Base-by-base conservation (phyloP, 2,888 invertebrate genomes). In the Caenorhabditis sp. region DNA sequence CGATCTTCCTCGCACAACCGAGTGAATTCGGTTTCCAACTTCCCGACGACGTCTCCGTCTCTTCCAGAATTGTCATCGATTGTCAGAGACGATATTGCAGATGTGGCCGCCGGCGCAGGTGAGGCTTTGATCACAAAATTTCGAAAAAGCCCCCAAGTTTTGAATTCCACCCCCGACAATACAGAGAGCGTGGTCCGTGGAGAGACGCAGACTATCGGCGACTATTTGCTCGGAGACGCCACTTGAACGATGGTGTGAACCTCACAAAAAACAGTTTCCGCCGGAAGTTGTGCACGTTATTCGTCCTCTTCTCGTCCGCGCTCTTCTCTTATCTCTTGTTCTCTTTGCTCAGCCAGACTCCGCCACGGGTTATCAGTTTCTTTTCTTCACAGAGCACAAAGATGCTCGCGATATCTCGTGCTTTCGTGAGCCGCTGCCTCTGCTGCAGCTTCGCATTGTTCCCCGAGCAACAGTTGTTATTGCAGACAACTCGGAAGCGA, bases 61-160 rank as follows among this genome's bases (percentile, higher is more conserved):
- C 70, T 81, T 15, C 81, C 81, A 27, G 81, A 81, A 32, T 50
- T 75, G 13, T 68, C 75, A 4, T 62, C 68, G n/a, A 62, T 75
- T 37, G 27, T 52, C 6, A 37, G 74, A 45, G 74, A 66, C n/a
- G 59, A 74, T 22, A 20, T 43, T n/a, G 43, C 39, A 1, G 59
- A 59, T 24, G 15, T 48, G 17, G 41, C 22, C 2, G n/a, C 20
- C 27, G 45, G 58, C 22, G 17, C 20, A 37, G 61, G 61, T 61
- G 24, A n/a, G n/a, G n/a, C n/a, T n/a, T n/a, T n/a, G n/a, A n/a
- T n/a, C n/a, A n/a, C n/a, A n/a, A n/a, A n/a, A n/a, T 50, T 46
- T 24, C 4, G 13, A 11, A 17, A 43, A 43, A 43, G 43, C n/a
- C 27, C 27, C 8, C 48, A 27, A 22, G 22, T n/a, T n/a, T n/a